Base-by-base conservation (phyloP, 2,888 invertebrate genomes). In the Acanthococcus lagerstroemiae region DNA sequence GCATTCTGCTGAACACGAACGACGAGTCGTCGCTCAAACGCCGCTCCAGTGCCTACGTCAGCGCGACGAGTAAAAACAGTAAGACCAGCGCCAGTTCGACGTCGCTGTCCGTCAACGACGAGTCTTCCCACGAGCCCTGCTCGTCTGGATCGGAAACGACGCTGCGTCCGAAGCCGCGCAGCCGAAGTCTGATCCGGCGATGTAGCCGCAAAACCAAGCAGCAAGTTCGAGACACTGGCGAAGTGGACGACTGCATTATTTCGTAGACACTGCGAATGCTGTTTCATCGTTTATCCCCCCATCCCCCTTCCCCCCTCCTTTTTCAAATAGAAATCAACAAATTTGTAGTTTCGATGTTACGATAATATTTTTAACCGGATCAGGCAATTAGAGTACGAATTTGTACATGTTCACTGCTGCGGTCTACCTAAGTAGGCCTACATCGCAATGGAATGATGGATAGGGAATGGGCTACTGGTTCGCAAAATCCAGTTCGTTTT, bases 181-280 rank as follows among this genome's bases (percentile, higher is more conserved):
- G 84, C 72, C 80, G 87, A 67, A 88, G 88, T 68, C 81, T 90
- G 68, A 90, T 90, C 71, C 80, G 90, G 70, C 81, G 90, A 69
- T 85, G 88, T 67, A 88, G 87, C 73, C 82, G 87, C 71, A 88
- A 88, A 77, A 83, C 87, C 69, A 87, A 87, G 73, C 87, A 87
- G 74, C 87, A 87, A 77, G 84, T 87, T 71, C 80, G 85, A 71
- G 86, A 87, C 72, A 83, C 84, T 54, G 70, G 68, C 19, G 68
- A 58, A 45, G 70, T 70, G 21, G 84, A 87, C 70, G 85, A 86
- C 74, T 87, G 87, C 74, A 83, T 80, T 74, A 81, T 87, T 72
- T 86, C 86, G 72, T 87, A n/a, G n/a, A n/a, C n/a, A n/a, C n/a
- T n/a, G n/a, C n/a, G n/a, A n/a, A n/a, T n/a, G n/a, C n/a, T n/a